Evolutionary conservation across 2,113 vertebrate species (phyloP), one percentile per base, ranked within the genome.

Genomic region (Macroglossus sobrinus): DNA sequence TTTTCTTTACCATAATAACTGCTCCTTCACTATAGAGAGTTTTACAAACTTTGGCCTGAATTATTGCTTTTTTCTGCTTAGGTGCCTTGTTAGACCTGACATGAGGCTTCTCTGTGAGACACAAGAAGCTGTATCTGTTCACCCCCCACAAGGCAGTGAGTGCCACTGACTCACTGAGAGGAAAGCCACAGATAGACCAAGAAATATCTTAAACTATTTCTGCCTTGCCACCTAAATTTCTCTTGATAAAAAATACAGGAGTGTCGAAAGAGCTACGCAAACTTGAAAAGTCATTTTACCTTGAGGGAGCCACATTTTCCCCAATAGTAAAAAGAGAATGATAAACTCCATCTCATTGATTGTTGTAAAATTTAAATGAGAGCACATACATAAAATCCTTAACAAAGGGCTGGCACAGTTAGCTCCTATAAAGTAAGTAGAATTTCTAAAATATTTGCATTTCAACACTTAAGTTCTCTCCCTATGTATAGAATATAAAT

Each of bases 381-480:
- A 63, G 66, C 92, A 91, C 33, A 24, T 43, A 38, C 5, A 4
- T 33, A 33, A 85, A 50, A 61, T 63, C 80, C 45, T 89, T 63
- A 64, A 72, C 50, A 74, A 3, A 47, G 7, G n/a, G 2, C 9
- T 50, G n/a, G 9, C 45, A 72, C 10, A 61, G 86, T 40, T 53
- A 79, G 84, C 22, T 63, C 43, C 7, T 88, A 3, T 38, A 64
- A 82, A 14, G 12, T 50, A 84, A 72, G 38, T 12, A 59, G 33
- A 84, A 16, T 47, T 72, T 92, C 45, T 63, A 87, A 82, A 79
- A 74, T 30, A 75, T 38, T 89, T 87, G 12, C 21, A 43, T 63
- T 88, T 89, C 19, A 91, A 18, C 30, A 68, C 43, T 84, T 94
- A 88, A 50, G 14, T 95, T 96, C 75, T 89, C 38, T 91, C 38